These are phyloP conservation scores for Rhabdomys dilectus DNA, from an alignment of 2,113 vertebrate species.

Conservation along the genomic window DNA sequence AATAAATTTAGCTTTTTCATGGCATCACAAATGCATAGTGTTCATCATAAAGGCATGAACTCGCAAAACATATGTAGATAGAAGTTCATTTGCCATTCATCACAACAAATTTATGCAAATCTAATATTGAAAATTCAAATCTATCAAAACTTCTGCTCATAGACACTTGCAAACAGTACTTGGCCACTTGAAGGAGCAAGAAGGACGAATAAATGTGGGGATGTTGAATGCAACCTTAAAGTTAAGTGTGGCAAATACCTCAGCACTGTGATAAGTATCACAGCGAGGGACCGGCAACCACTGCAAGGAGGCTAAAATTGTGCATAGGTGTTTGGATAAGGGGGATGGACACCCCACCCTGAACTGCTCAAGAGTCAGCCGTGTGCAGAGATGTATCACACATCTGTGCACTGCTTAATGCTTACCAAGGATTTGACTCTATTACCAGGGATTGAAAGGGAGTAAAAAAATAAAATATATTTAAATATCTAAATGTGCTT, in stretches of 20 bases:
- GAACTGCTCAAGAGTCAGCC: not conserved
- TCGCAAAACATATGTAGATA: not conserved
- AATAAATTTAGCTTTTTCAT: not conserved
- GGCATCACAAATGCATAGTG: not conserved
- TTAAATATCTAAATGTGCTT: not conserved
- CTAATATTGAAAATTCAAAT: not conserved
- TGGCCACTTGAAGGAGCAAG: not conserved
- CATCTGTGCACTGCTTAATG: not conserved
- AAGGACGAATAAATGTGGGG: not conserved
- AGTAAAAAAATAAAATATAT: not conserved
- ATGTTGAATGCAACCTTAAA: not conserved
- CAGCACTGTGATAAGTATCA: not conserved
- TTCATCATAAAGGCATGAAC: too few relatives aligned
- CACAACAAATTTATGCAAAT: not conserved
- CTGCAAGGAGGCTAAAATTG: not conserved
- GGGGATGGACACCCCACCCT: not conserved
- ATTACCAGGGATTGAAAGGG: not conserved
- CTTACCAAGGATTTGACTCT: not conserved
- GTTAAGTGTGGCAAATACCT: not conserved
- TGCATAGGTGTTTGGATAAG: not conserved
- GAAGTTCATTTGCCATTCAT: not conserved
- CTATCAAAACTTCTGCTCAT: not conserved
- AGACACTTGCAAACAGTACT: not conserved
- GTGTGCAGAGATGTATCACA: not conserved
- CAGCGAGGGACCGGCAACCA: not conserved